phyloP scores from a whole-genome alignment of 23 tunicate genomes.

The Halocynthia aurantium region DNA sequence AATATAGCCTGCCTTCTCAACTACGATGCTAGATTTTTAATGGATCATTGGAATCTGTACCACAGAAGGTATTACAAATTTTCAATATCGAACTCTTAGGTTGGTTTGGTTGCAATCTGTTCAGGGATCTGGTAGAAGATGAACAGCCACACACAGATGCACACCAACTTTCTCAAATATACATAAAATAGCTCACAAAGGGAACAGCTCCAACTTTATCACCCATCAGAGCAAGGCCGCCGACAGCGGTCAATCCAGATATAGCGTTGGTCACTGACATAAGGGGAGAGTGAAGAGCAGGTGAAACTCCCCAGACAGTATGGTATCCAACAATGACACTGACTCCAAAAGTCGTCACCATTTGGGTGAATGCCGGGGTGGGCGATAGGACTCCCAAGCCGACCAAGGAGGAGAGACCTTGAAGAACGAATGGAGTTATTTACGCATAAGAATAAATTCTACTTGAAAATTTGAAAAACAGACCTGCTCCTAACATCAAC shows the following conservation, averaged over 20 bases:
- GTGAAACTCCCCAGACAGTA: conserved; percentile 95
- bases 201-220: conserved; percentile 55
- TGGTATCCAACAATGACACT: conserved; percentile 97
- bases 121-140: no score
- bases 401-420: conserved; percentile 58
- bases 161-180: no score
- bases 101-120: no score
- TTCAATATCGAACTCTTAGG: no score
- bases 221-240: conserved; percentile 83
- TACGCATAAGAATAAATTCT: neutral
- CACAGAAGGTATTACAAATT: no score
- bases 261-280: conserved; percentile 98
- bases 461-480: neutral
- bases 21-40: no score
- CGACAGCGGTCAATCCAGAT: conserved; percentile 90
- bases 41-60: no score
- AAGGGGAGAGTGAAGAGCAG: conserved; percentile 88
- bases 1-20: no score
- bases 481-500: conserved; percentile 41
- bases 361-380: conserved; percentile 71
- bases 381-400: conserved; percentile 82
- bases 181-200: conserved; percentile 15
- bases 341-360: conserved; percentile 88
- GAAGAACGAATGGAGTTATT: conserved; percentile 2
- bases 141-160: no score